Conservation (phyloP, 1,140 invertebrate genomes). For the Samia ricini region DNA sequence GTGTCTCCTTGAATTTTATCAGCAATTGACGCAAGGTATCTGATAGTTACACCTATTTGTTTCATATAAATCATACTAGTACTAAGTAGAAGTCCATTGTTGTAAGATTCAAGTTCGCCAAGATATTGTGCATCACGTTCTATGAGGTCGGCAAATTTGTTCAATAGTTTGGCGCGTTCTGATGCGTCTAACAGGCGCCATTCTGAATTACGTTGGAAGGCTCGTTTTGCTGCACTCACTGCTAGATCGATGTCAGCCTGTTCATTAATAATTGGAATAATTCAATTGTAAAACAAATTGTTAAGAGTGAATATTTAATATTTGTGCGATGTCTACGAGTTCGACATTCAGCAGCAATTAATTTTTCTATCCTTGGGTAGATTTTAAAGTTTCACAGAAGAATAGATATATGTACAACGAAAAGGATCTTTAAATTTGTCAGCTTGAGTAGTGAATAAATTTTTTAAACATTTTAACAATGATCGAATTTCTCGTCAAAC, state of each 20-base stretch:
- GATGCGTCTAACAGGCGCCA: conserved; percentile 85
- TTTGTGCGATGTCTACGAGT: no score
- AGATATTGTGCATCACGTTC: conserved; percentile 82
- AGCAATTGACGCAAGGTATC: conserved; percentile 57
- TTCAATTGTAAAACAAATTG: no score
- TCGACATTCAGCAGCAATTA: no score
- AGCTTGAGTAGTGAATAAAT: no score
- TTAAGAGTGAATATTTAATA: no score
- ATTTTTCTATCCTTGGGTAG: no score
- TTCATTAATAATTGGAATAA: neutral
- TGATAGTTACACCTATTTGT: conserved; percentile 80
- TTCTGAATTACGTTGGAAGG: conserved; percentile 83
- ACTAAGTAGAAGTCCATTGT: conserved; percentile 55
- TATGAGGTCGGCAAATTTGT: conserved; percentile 84
- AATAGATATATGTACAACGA: no score
- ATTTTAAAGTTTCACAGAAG: no score
- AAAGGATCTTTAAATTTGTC: no score
- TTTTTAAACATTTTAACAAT: no score
- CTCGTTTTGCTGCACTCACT: conserved; percentile 86
- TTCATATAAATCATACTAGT: conserved; percentile 78
- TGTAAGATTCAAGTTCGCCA: conserved; percentile 77
- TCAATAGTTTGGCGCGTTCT: conserved; percentile 70
- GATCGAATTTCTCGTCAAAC: no score
- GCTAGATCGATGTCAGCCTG: conserved; percentile 87
- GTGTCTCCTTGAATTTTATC: conserved; percentile 84